Conservation (phyloP, 2,797 vertebrate species). For the Centropyge bicolor region DNA sequence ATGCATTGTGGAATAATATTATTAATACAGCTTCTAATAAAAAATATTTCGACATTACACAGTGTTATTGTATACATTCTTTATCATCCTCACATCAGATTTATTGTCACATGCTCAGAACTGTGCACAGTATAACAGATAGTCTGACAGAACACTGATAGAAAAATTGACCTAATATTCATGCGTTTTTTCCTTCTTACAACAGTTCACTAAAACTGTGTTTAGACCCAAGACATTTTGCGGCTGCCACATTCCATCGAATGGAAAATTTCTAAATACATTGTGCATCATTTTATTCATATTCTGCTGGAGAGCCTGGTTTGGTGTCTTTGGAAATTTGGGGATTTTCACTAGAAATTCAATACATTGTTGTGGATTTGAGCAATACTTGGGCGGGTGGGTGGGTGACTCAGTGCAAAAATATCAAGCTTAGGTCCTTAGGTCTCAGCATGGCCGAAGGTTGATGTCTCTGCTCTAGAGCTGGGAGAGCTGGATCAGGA, state of each 20-base stretch:
- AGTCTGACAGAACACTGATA: no score
- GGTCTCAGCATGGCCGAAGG: not conserved
- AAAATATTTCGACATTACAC: no score
- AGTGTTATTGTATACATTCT: no score
- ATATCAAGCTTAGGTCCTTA: no score
- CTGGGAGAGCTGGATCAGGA: constrained; percentile 9
- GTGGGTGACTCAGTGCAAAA: not conserved
- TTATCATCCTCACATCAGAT: no score
- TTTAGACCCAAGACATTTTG: not conserved
- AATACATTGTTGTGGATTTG: constrained; percentile 2
- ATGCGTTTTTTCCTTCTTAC: no score
- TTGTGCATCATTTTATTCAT: not conserved
- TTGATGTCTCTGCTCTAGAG: constrained; percentile 20
- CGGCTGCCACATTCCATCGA: not conserved
- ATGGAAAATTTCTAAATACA: not conserved
- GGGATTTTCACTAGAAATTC: not conserved
- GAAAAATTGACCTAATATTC: no score
- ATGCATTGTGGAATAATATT: no score
- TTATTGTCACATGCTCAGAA: no score
- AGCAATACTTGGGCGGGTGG: not conserved
- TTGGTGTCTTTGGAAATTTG: constrained; percentile 1
- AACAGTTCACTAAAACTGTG: not conserved
- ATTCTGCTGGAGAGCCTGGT: not conserved
- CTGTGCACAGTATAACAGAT: no score
- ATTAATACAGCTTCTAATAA: no score